Base-by-base conservation (phyloP, 2,113 vertebrate genomes). In the Proterorhinus semilunaris region DNA sequence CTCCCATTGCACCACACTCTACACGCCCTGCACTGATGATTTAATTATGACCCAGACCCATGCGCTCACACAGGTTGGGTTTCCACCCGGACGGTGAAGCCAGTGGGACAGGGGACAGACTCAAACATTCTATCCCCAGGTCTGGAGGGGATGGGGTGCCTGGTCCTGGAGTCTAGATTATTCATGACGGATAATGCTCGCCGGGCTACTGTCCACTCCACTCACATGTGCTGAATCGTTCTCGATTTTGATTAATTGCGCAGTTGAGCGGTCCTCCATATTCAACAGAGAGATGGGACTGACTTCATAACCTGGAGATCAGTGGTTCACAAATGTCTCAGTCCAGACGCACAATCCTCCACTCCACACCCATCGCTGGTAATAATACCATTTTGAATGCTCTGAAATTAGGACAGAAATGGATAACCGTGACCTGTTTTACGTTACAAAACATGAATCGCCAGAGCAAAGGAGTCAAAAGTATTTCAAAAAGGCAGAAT, bases 1-100 rank as follows among this genome's bases (percentile, higher is more conserved):
- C 94, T 94, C 88, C 81, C 85, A 94, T 96, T 96, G 93, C 91
- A 80, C 88, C 7, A 68, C 62, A 75, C 89, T 91, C 92, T 90
- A 92, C 92, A 94, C 94, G 88, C 86, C 81, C 90, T 91, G 90
- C 82, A 81, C 83, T 92, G 91, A 98, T 98, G 88, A 98, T 98
- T 99, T 96, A 98, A 97, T 98, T 91, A 98, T 97, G 96, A 95
- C 73, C 89, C 92, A 80, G 72, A 91, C 92, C 91, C 94, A 93
- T 90, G 96, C 94, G 97, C 93, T 91, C 91, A 85, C 78, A 69
- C 61, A 89, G 95, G 92, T 94, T 93, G 75, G 59, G 90, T 96
- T 96, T 96, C 95, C 78, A 91, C 86, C 79, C 79, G 77, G 84
- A 87, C 27, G 85, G 79, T 88, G 85, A 83, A 72, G 51, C 44